Base-by-base conservation (phyloP, 2,113 vertebrate species). In the Lepidiolamprologus cunningtoni region DNA sequence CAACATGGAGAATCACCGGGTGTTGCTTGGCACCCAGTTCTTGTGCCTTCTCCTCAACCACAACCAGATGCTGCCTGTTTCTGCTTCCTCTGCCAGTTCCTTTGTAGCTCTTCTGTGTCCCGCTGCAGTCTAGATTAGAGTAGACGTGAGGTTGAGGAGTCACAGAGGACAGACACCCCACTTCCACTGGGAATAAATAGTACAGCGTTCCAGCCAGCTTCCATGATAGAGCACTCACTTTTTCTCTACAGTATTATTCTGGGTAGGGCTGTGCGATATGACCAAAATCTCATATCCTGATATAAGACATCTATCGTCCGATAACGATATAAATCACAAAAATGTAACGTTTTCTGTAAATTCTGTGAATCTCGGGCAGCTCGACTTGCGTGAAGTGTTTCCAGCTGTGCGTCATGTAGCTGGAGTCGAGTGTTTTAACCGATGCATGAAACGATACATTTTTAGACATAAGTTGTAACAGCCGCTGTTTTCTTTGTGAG, bases 371-470 rank as follows among this genome's bases (percentile, higher is more conserved):
- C 37, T 40, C 26, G 4, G 26, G 26, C 26, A 28, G 26, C 26
- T 28, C 10, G 1, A 5, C 1, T 40, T 40, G 5, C 1, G 5
- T 11, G 37, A 40, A 40, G 37, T 40, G 37, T 40, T 11, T 40
- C 37, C 37, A 40, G 37, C 37, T 37, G 37, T 0, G 37, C 37
- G 9, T 11, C 37, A 0, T 37, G 37, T 37, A 11, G 0, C 37
- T 40, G 37, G 37, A 37, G 37, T 37, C 37, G 37, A 37, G 37
- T 1, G 37, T 40, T 33, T 33, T 33, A 33, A 33, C 33, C 1
- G 3, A 33, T 33, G 33, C 33, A 35, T 9, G 33, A 35, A 40
- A 40, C 40, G 3, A 40, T 3, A 40, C 40, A 40, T 12, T 40
- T 40, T 40, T 40, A 40, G 40, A 40, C 40, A 40, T 3, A 40